Base-by-base conservation (phyloP, 1,140 invertebrate species). In the Xylocopa sonorina region DNA sequence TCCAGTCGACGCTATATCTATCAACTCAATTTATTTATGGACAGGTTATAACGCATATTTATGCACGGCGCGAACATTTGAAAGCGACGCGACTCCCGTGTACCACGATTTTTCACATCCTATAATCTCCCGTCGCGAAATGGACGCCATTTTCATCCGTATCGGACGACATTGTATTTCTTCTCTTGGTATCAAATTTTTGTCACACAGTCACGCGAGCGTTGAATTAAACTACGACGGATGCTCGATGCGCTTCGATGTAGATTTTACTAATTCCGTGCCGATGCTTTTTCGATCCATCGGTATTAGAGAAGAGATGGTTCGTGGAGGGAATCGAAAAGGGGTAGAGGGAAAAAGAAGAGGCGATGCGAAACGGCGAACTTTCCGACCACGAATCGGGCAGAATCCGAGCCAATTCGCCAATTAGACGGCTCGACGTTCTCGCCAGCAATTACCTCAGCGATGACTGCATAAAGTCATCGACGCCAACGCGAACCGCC, bases 401-500 rank as follows among this genome's bases (percentile, higher is more conserved):
- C 29, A 12, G 16, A 27, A 38, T 10, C 14, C 50, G 14, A n/a
- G n/a, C n/a, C n/a, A n/a, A n/a, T n/a, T 5, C 2, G 51, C 51
- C 50, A 71, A 71, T 71, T 71, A 71, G 57, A 41, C 67, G 29
- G 48, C 27, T 71, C 41, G 41, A 10, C 3, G 27, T 41, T 55
- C 67, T 16, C 50, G 16, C 14, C 16, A 34, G 7, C 34, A 38
- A 71, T 71, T 71, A 71, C 67, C 38, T 21, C 51, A 14, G 18
- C 60, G 50, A 75, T 75, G 73, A 76, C 51, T 55, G 53, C 38
- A 55, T 57, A 68, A 68, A 76, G 63, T 76, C 73, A 68, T 76
- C 51, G 73, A 68, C 63, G 41, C 18, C 50, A 34, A 51, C 32
- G 60, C 34, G 21, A 66, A 75, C 9, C 62, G 62, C 73, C 72